These are phyloP conservation scores for Tillus elongatus DNA, from an alignment of 2,888 invertebrate species.

Conservation along the genomic window DNA sequence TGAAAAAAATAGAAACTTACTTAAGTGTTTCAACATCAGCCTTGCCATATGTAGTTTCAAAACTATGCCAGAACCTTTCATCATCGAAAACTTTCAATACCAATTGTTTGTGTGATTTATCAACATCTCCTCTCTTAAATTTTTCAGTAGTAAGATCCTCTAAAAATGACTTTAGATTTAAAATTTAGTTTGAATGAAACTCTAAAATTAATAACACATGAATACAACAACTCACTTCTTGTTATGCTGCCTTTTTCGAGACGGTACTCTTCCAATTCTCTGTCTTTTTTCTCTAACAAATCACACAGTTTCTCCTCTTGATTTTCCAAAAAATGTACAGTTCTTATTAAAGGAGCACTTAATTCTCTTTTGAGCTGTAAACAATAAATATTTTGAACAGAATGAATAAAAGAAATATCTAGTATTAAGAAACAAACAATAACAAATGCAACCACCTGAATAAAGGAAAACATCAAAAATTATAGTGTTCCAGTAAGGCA, in stretches of 20 bases:
- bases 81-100: background rate
- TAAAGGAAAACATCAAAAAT: too few species aligned
- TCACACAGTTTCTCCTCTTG: conserved; percentile 42
- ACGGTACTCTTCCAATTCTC: conserved; percentile 48
- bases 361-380: conserved; percentile 33
- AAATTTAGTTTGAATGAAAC: too few species aligned
- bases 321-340: conserved; percentile 42
- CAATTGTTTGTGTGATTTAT: background rate
- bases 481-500: too few species aligned
- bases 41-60: background rate
- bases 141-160: background rate
- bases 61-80: background rate
- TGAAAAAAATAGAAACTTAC: too few species aligned
- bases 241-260: conserved; percentile 44
- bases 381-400: conserved; percentile 21
- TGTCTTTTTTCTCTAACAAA: conserved; percentile 46
- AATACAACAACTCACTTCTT: conserved; percentile 35
- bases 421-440: too few species aligned
- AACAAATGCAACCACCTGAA: too few species aligned
- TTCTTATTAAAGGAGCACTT: conserved; percentile 38
- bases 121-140: background rate
- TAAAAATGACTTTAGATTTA: too few species aligned
- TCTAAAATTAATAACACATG: too few species aligned
- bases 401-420: too few species aligned
- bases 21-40: background rate